Evolutionary conservation across 2,113 vertebrate genomes (phyloP).

Genomic region (Thomomys bottae): DNA sequence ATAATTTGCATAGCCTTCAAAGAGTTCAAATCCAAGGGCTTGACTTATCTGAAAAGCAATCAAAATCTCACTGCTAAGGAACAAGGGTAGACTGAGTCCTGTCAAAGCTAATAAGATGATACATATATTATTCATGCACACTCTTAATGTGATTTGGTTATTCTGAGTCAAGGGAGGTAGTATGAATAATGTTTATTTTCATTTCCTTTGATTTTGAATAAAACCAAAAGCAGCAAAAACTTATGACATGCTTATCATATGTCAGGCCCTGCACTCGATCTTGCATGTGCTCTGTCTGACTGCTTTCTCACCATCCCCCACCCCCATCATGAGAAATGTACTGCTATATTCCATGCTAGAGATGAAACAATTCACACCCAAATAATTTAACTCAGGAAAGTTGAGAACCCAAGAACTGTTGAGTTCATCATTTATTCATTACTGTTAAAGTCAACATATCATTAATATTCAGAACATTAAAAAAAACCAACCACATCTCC

Average conservation of each 20-base stretch:
- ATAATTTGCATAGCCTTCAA: background rate
- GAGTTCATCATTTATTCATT: background rate
- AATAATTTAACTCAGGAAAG: background rate
- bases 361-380: background rate
- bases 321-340: background rate
- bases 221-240: background rate
- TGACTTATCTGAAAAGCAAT: background rate
- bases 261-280: background rate
- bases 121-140: background rate
- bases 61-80: background rate
- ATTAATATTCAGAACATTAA: background rate
- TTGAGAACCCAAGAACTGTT: background rate
- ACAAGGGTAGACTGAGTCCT: background rate
- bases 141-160: background rate
- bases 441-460: background rate
- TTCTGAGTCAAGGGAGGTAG: background rate
- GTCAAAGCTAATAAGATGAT: background rate
- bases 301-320: background rate
- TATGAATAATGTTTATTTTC: background rate
- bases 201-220: background rate
- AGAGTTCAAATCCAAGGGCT: constrained; percentile 33
- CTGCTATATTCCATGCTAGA: background rate
- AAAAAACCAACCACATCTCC: too few relatives aligned
- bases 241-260: background rate
- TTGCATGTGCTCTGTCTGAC: background rate